Percentiles rank a stretch among this genome's conserved stretches.
Evolutionary conservation across 2,797 vertebrate genomes (phyloP).

Genomic region (Leuciscus waleckii): DNA sequence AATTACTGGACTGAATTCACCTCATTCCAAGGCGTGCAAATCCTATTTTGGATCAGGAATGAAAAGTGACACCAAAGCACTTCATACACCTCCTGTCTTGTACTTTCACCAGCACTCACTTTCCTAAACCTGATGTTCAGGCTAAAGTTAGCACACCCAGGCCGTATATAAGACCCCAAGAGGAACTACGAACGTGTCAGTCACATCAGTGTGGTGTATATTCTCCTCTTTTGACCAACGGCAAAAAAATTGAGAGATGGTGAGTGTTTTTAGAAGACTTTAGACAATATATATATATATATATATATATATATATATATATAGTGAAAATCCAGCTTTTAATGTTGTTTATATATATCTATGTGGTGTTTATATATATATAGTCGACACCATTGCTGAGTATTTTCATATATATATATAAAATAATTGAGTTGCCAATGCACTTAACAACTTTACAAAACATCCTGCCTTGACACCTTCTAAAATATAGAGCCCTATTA

Average conservation of each 20-base stretch:
- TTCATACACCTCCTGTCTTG: constrained; percentile 74
- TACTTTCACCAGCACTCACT: constrained; percentile 71
- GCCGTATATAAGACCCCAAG: constrained; percentile 87
- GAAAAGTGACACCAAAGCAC: constrained; percentile 70
- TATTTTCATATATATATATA: too few species aligned
- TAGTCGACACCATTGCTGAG: too few species aligned
- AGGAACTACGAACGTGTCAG: constrained; percentile 76
- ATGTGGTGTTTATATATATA: too few species aligned
- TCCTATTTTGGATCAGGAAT: constrained; percentile 79
- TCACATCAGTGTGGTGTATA: constrained; percentile 78
- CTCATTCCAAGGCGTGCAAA: constrained; percentile 79
- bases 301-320: too few species aligned
- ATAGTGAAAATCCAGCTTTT: too few species aligned
- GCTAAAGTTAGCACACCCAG: constrained; percentile 87
- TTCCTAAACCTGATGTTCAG: constrained; percentile 83
- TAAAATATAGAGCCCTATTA: not conserved
- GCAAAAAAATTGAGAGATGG: constrained; percentile 78
- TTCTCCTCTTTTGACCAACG: constrained; percentile 81
- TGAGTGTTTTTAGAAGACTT: constrained; percentile 71
- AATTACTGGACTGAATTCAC: constrained; percentile 79
- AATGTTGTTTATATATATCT: too few species aligned
- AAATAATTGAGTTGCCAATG: too few species aligned
- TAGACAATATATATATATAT: not conserved
- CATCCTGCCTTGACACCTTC: constrained; percentile 15
- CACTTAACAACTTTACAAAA: constrained; percentile 13